phyloP scores from a whole-genome alignment of 2,113 vertebrate genomes.

The Macrotis lagotis region DNA sequence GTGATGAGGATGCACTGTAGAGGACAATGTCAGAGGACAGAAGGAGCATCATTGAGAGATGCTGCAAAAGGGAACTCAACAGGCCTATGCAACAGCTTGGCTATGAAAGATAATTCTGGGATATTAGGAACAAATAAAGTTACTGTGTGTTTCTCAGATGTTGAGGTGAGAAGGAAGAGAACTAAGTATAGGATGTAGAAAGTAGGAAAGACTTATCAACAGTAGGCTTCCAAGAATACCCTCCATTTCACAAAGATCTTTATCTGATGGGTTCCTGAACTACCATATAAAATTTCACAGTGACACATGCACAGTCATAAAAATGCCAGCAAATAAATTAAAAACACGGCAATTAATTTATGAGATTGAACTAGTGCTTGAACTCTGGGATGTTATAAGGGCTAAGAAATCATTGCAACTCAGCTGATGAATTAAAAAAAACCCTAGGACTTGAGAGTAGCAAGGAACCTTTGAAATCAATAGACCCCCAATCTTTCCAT shows the following conservation, averaged over 20 bases:
- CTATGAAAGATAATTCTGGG: neutral
- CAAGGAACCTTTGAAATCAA: constrained; percentile 25
- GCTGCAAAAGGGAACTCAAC: neutral
- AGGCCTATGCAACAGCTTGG: neutral
- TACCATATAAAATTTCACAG: constrained; percentile 47
- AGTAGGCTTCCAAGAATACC: neutral
- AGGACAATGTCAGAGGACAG: neutral
- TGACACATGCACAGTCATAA: constrained; percentile 5
- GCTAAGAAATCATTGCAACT: constrained; percentile 6
- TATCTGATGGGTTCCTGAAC: constrained; percentile 34
- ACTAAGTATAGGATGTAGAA: neutral
- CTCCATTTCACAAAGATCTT: constrained; percentile 23
- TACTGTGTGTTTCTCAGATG: no score
- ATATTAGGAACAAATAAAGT: neutral
- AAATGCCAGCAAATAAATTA: constrained; percentile 39
- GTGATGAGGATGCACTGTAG: neutral
- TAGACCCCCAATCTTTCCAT: neutral
- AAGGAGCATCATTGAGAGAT: neutral
- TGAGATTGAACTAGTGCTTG: constrained; percentile 33
- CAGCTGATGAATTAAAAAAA: neutral
- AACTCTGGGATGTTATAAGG: constrained; percentile 36
- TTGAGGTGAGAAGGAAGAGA: neutral
- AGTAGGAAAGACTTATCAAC: neutral
- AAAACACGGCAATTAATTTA: constrained; percentile 47
- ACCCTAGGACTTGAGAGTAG: neutral